Evolutionary conservation across 2,888 invertebrate genomes (phyloP), one percentile per base, ranked within the genome.

Genomic region (Conops quadrifasciatus): DNA sequence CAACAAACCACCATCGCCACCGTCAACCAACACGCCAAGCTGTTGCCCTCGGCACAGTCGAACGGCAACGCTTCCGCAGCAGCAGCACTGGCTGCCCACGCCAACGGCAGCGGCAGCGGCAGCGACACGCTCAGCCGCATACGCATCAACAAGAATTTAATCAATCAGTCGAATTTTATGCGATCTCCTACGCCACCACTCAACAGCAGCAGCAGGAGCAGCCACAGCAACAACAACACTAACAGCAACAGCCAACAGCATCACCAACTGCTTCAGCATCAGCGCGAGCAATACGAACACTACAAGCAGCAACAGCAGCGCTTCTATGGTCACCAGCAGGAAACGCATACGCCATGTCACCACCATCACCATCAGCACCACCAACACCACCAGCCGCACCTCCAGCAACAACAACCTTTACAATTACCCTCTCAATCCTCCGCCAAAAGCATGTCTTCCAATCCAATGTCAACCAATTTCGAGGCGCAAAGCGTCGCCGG

Each of bases 81-180:
- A 74, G n/a, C n/a, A n/a, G 74, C 72, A 67, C 71, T 72, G 67
- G 73, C 70, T 74, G 74, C 71, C 21, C 59, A 59, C n/a, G n/a
- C 15, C 60, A 28, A 19, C 67, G 51, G 51, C 51, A 30, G 30
- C 59, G 28, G 59, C 59, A 56, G n/a, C 75, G 75, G 67, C 74
- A 71, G 64, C 71, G 47, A 53, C 72, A 79, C 82, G 74, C 82
- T 82, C 60, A 83, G 83, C 76, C 85, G 86, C 71, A 86, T 85
- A 71, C 80, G 85, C 73, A 84, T 85, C 75, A 85, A 82, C 74
- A 86, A 84, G 77, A 85, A 85, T 78, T 77, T 85, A 77, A 82
- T 83, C 75, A 82, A 80, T 74, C 80, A 80, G 68, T 76, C 78
- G 73, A 79, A 79, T 73, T 77, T 80, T 49, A 78, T 80, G 71